phyloP scores from a whole-genome alignment of 2,113 vertebrate genomes.

The Atlantisia rogersi region DNA sequence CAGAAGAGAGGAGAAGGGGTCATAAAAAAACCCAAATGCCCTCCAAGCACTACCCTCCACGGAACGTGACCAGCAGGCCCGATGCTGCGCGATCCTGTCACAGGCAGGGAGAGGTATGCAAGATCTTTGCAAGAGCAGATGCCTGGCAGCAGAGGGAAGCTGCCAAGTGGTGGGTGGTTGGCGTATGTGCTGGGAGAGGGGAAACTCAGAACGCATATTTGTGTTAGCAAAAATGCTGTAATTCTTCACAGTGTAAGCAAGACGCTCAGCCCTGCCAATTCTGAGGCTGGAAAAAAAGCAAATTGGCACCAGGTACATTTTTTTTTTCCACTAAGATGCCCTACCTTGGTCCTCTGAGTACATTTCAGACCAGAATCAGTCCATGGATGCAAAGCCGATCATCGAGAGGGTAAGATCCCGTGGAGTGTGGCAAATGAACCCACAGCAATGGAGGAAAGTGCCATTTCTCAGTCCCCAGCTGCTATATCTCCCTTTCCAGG shows the following conservation, averaged over 20 bases:
- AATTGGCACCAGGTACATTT: not conserved
- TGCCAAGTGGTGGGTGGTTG: constrained; percentile 62
- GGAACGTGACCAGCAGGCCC: not conserved
- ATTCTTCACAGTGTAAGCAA: constrained; percentile 61
- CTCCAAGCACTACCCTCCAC: not conserved
- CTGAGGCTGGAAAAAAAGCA: not conserved
- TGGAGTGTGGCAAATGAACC: not conserved
- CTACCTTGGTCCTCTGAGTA: not conserved
- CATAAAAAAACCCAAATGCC: rapidly evolving
- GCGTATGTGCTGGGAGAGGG: constrained; percentile 40
- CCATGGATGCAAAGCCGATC: not conserved
- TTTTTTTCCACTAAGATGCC: not conserved
- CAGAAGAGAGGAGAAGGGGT: not conserved
- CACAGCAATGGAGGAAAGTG: not conserved
- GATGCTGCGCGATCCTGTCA: rapidly evolving
- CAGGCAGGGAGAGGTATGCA: not conserved
- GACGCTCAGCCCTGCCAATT: constrained; percentile 42
- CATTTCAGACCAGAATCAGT: not conserved
- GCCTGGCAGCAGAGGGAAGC: constrained; percentile 49
- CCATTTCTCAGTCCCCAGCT: not conserved
- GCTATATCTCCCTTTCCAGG: not conserved
- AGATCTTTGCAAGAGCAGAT: not conserved
- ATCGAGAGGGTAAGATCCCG: not conserved
- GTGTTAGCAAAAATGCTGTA: constrained; percentile 30
- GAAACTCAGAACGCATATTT: constrained; percentile 33